Evolutionary conservation across 2,888 invertebrate genomes (phyloP).

Genomic region (Pollenia angustigena): DNA sequence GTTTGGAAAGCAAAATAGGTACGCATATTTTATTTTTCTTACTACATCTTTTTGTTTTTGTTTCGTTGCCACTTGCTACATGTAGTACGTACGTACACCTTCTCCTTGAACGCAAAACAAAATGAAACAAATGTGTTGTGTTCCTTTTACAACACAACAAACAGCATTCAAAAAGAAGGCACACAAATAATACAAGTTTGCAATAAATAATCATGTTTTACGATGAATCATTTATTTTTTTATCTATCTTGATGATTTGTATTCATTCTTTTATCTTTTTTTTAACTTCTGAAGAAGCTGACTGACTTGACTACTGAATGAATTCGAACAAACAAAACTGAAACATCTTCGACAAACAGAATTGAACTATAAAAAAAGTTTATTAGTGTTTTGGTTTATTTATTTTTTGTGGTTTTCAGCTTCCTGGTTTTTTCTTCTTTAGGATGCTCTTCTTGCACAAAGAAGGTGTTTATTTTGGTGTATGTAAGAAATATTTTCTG

Average conservation of each 20-base stretch:
- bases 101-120: conserved; percentile 37
- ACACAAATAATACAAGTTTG: conserved; percentile 25
- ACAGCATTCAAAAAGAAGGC: neutral
- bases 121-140: neutral
- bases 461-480: conserved; percentile 6
- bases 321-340: neutral
- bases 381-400: conserved; percentile 62
- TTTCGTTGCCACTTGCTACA: conserved; percentile 47
- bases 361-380: conserved; percentile 52
- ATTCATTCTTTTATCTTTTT: neutral
- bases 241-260: conserved; percentile 49
- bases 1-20: conserved; percentile 32
- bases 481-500: conserved; percentile 8
- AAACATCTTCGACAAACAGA: conserved; percentile 18
- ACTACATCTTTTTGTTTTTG: neutral
- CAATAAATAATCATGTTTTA: conserved; percentile 62
- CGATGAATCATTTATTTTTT: conserved; percentile 45
- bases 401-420: conserved; percentile 62
- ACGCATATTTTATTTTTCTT: neutral
- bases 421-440: conserved; percentile 59
- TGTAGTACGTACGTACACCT: conserved; percentile 35
- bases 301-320: conserved; percentile 33
- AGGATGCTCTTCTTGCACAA: conserved; percentile 21
- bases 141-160: neutral
- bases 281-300: conserved; percentile 39